Evolutionary conservation across 2,113 vertebrate genomes (phyloP).

Genomic region (Apistogramma diplotaenia): DNA sequence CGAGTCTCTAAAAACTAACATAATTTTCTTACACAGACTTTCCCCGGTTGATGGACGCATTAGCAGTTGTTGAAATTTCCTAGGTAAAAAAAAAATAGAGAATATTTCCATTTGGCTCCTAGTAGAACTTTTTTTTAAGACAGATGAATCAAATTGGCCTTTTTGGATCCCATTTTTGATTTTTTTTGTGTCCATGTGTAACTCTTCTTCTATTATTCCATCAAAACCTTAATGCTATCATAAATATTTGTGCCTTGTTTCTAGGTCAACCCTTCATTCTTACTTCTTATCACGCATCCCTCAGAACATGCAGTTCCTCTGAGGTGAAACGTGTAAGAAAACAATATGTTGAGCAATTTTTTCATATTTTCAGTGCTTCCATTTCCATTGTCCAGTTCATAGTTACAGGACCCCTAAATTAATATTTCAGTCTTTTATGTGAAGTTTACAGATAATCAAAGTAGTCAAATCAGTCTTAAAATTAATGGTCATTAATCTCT

Average conservation of each 20-base stretch:
- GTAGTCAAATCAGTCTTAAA: not conserved
- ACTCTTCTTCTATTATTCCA: constrained; percentile 37
- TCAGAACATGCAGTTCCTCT: constrained; percentile 12
- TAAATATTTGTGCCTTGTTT: constrained; percentile 65
- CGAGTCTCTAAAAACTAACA: not conserved
- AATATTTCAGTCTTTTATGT: not conserved
- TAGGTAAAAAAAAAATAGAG: not conserved
- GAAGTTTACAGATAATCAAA: not conserved
- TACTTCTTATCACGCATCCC: constrained; percentile 29
- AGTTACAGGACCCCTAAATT: not conserved
- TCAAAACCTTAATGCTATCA: constrained; percentile 47
- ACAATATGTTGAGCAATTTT: not conserved
- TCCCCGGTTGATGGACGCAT: constrained; percentile 16
- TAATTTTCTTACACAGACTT: constrained; percentile 18
- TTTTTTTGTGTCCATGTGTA: constrained; percentile 43
- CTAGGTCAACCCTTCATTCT: constrained; percentile 53
- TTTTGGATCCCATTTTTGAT: constrained; percentile 9
- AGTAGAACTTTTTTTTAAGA: constrained; percentile 25
- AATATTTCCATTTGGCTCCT: constrained; percentile 18
- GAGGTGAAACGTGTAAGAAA: constrained; percentile 32
- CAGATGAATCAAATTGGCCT: constrained; percentile 30
- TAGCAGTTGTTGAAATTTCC: constrained; percentile 11
- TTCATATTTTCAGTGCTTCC: not conserved
- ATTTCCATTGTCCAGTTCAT: not conserved
- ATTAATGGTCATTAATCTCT: not conserved